Base-by-base conservation (phyloP, 2,113 vertebrate genomes). In the Chaetura pelagica region DNA sequence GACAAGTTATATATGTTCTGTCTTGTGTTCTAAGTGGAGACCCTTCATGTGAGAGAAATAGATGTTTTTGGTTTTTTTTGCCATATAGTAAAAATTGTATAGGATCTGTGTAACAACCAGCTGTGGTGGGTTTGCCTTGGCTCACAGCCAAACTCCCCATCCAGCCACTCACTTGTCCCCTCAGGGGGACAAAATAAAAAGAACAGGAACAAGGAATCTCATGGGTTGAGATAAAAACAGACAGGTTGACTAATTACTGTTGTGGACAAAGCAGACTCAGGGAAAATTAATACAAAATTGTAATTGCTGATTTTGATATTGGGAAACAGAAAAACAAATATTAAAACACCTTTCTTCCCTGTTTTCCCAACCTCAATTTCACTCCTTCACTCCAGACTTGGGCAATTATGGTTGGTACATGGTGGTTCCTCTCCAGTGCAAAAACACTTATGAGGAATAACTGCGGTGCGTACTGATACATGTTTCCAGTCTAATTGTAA, bases 111-210 rank as follows among this genome's bases (percentile, higher is more conserved):
- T 49, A 49, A 46, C 7, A 83, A 4, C 4, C 9, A 46, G 27
- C 8, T 75, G 38, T 22, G 12, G 21, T 51, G 42, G 21, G 18
- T 54, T 72, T 63, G 15, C 66, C 24, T 75, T 59, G 38, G 18
- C 23, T 27, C 83, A 42, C 27, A 72, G 30, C 9, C 0, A 0
- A 80, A 51, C 7, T n/a, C 64, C 46, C 21, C 23, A 49, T 11
- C 7, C 35, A 69, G 7, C 12, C 0, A 0, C 24, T 94, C 12
- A 20, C n/a, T 63, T 51, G 6, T 52, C 9, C 29, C 15, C 23
- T 58, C 8, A 7, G n/a, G 13, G 17, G 40, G 23, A 55, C 38
- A 69, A 83, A 64, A 63, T 30, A 27, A 12, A 9, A 76, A 89
- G 20, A 87, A 61, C 2, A 68, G 40, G 9, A 87, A 51, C 23